Base-by-base conservation (phyloP, 2,888 invertebrate genomes). In the Lottia gigantea region DNA sequence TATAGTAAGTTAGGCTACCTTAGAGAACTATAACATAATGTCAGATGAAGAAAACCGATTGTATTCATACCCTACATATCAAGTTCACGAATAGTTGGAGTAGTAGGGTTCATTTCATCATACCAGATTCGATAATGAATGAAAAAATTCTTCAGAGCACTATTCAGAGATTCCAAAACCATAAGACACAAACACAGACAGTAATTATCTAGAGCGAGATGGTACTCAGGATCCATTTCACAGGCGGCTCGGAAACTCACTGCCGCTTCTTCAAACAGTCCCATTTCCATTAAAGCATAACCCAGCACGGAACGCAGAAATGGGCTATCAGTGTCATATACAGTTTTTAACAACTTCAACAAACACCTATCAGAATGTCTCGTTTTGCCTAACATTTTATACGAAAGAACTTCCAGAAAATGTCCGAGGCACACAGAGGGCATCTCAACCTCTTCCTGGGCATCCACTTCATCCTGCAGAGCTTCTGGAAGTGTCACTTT, bases 401-500 rank as follows among this genome's bases (percentile, higher is more conserved):
- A 81, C 55, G 84, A 86, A 7, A 88, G 78, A n/a, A 87, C 76
- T n/a, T 85, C 80, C 15, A 88, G 76, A 72, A 85, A 87, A 45
- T 83, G 72, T 8, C 83, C 84, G 46, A 87, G 78, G 46, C 83
- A 80, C 2, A 82, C 72, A 0, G 84, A 78, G 23, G 87, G 85
- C 31, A 88, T 77, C 7, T 83, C 77, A n/a, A 85, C 83, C 71
- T 86, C 85, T 65, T 87, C 87, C 66, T 84, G 83, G 19, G 84
- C 85, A 71, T 86, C 85, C 0, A 85, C 80, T 68, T 87, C 87
- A 69, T 86, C 84, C 67, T 86, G 87, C 14, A 88, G 79, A 46
- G 84, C 80, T 55, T 86, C 86, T 12, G 87, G 87, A 15, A 87
- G 79, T 3, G 86, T 85, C 1, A 87, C 86, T 71, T 87, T 86